Percentiles rank a stretch among this genome's conserved stretches.
Conservation (phyloP, 2,797 vertebrate genomes). For the Macropus fuliginosus region DNA sequence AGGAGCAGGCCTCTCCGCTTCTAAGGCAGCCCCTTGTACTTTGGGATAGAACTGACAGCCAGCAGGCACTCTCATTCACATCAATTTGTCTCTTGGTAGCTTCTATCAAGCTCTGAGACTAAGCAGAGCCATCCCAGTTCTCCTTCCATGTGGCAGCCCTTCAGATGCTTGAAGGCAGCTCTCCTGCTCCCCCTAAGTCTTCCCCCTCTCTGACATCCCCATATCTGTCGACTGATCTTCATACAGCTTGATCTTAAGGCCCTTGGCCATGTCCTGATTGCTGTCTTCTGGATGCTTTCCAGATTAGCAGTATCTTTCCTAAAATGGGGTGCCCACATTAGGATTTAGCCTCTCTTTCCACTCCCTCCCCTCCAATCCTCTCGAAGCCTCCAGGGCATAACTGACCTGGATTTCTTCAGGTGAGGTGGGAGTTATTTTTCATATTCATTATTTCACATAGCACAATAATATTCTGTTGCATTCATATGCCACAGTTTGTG, state of each 20-base stretch:
- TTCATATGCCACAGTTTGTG: not conserved
- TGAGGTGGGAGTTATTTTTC: not conserved
- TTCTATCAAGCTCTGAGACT: not conserved
- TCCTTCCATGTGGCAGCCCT: not conserved
- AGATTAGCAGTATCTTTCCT: not conserved
- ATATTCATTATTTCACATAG: not conserved
- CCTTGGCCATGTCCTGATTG: not conserved
- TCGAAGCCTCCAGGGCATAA: not conserved
- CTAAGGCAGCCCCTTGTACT: not conserved
- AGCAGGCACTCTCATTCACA: not conserved
- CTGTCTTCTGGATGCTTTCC: not conserved
- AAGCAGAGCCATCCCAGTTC: not conserved
- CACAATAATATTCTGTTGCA: not conserved
- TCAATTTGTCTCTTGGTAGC: not conserved
- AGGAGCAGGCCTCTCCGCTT: not conserved
- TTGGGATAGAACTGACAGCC: not conserved
- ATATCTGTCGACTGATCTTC: not conserved
- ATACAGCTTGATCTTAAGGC: not conserved
- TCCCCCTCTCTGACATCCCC: not conserved
- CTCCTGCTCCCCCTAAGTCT: not conserved
- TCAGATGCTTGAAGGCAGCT: not conserved
- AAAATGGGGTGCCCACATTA: not conserved
- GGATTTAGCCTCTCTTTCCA: not conserved
- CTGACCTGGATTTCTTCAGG: not conserved
- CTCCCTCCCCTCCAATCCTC: not conserved